Percentiles rank a stretch among this genome's conserved stretches.
These are phyloP conservation scores for Cryptophagus acutangulus DNA, from an alignment of 2,888 invertebrate species.

Conservation along the genomic window DNA sequence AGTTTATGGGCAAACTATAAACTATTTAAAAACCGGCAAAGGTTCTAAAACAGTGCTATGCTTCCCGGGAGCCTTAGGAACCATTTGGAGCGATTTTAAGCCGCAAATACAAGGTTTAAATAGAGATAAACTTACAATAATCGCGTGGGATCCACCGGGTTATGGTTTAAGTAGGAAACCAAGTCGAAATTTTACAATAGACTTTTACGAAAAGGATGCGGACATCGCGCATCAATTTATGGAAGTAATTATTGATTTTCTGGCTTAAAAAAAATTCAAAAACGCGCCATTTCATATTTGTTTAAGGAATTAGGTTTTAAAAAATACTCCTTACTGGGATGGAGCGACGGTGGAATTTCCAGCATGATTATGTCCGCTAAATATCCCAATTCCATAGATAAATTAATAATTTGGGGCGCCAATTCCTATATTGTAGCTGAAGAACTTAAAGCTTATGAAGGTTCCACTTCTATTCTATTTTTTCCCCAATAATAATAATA, in stretches of 20 bases:
- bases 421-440: conserved; percentile 68
- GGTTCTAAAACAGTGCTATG: conserved; percentile 62
- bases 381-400: conserved; percentile 61
- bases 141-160: conserved; percentile 83
- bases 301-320: conserved; percentile 57
- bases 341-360: conserved; percentile 86
- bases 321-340: conserved; percentile 75
- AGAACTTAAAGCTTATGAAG: conserved; percentile 61
- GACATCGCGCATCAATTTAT: conserved; percentile 64
- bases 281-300: background rate
- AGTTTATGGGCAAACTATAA: conserved; percentile 57
- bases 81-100: conserved; percentile 77
- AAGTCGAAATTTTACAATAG: conserved; percentile 60
- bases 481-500: too few relatives aligned
- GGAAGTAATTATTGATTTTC: conserved; percentile 51
- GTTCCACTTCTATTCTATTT: too few relatives aligned
- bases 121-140: conserved; percentile 56
- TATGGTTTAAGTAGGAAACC: conserved; percentile 82
- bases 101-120: conserved; percentile 68
- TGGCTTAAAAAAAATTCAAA: background rate
- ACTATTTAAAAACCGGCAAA: conserved; percentile 59
- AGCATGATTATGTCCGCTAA: conserved; percentile 72
- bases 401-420: conserved; percentile 72
- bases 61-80: conserved; percentile 77
- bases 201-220: conserved; percentile 75